These are phyloP conservation scores for Syrphus vitripennis DNA, from an alignment of 2,888 invertebrate species.

Conservation along the genomic window DNA sequence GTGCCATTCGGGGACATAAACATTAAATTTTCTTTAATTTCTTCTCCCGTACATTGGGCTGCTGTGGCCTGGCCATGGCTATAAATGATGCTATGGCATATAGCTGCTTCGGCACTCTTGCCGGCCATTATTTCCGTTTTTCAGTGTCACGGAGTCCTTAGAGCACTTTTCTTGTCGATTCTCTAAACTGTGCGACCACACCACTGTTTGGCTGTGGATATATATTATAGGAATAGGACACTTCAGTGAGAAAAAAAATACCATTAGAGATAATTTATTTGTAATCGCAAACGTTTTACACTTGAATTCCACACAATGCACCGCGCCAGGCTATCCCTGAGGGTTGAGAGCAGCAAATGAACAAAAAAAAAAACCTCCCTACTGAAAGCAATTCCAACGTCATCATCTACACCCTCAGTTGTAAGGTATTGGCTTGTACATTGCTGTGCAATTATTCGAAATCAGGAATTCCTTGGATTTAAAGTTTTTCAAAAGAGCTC, in stretches of 20 bases:
- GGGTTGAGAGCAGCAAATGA: neutral
- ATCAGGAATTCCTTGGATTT: too few relatives aligned
- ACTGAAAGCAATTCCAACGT: conserved; percentile 31
- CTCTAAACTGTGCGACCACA: conserved; percentile 30
- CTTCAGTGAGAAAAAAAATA: conserved; percentile 71
- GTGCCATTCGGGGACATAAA: conserved; percentile 62
- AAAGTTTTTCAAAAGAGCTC: too few relatives aligned
- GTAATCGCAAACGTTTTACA: conserved; percentile 79
- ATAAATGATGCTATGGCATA: neutral
- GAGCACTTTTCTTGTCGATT: conserved; percentile 60
- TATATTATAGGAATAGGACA: neutral
- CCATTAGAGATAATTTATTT: conserved; percentile 81
- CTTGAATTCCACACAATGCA: conserved; percentile 69
- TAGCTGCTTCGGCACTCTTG: conserved; percentile 60
- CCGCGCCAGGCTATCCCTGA: neutral
- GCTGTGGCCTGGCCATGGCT: neutral
- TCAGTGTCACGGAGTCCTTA: conserved; percentile 65
- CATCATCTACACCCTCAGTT: conserved; percentile 36
- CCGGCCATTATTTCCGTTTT: conserved; percentile 67
- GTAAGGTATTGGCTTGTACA: neutral
- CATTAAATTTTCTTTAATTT: conserved; percentile 69
- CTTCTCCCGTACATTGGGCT: conserved; percentile 8
- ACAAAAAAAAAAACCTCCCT: neutral
- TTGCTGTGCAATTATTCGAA: neutral
- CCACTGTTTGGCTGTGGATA: neutral